Evolutionary conservation across 2,888 invertebrate species (phyloP), one percentile per base, ranked within the genome.

Genomic region (Chydorus sphaericus): DNA sequence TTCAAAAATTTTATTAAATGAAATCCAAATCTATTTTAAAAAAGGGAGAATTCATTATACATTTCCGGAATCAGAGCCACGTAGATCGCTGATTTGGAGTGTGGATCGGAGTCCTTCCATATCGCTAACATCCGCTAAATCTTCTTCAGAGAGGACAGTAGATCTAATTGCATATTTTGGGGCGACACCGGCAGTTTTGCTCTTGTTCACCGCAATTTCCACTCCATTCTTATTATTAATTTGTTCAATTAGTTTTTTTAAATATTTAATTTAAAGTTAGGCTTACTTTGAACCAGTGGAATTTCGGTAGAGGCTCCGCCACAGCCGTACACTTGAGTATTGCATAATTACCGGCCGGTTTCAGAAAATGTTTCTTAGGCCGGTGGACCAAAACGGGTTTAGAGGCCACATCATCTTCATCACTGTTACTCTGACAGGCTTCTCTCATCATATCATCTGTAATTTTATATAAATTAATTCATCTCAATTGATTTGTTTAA

Each of bases 221-320:
- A 31, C 26, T 14, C 52, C 52, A 11, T 52, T 37, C 52, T 52
- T 20, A 20, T 26, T 23, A 36, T 31, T 52, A 6, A 20, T 7
- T 4, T 28, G 28, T 26, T 2, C 33, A 33, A 14, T 33, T 33
- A 33, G 33, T 10, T 33, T 8, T 8, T n/a, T n/a, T 10, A 7
- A 39, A 39, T 39, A 39, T n/a, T 39, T 10, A 33, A 33, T 11
- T 10, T 33, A 11, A 33, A 39, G 6, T 39, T 6, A 39, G 20
- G 7, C 8, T 33, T 36, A 52, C 52, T 20, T 52, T 52, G 36
- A 52, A 36, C 52, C 52, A 52, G n/a, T 33, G 23, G 52, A 52
- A 33, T 33, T 36, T 31, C 7, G 52, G 52, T 3, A 33, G 8
- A 36, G 52, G 52, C 26, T 31, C 36, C 5, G 33, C 52, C 23